A percentile compares a stretch with the other conserved stretches of the same genome.
phyloP scores from a whole-genome alignment of 2,888 invertebrate species.

The Homarus gammarus region DNA sequence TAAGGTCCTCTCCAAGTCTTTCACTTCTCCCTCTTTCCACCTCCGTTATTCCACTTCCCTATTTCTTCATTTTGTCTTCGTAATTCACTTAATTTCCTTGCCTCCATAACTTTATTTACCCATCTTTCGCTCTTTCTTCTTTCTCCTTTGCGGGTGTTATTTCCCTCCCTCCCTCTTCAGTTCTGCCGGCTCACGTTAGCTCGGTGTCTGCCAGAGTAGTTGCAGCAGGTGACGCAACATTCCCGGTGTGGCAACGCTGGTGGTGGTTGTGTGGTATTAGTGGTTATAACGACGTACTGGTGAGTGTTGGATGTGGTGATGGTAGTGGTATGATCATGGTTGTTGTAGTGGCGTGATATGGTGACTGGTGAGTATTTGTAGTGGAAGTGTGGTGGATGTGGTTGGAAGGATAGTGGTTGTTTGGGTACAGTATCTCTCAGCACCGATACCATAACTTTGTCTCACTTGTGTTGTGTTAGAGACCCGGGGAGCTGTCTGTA shows the following conservation, averaged over 20 bases:
- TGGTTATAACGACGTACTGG: neutral
- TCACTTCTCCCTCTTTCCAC: constrained; percentile 23
- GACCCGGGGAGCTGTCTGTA: too few relatives aligned
- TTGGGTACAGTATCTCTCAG: too few relatives aligned
- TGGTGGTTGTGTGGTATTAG: neutral
- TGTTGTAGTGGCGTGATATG: neutral
- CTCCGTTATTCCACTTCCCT: constrained; percentile 31
- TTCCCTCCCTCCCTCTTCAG: neutral
- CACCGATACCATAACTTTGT: too few relatives aligned
- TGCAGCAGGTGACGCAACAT: too few relatives aligned
- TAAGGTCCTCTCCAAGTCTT: neutral
- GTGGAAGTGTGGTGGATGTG: neutral
- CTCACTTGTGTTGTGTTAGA: too few relatives aligned
- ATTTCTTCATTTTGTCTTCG: too few relatives aligned
- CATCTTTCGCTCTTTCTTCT: too few relatives aligned
- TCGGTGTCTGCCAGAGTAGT: too few relatives aligned
- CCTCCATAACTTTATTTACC: too few relatives aligned
- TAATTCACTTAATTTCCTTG: too few relatives aligned
- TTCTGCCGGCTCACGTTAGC: neutral
- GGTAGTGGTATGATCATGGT: neutral
- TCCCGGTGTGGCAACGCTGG: neutral
- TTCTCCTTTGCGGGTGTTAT: too few relatives aligned
- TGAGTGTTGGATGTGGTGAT: neutral
- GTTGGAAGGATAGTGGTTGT: neutral
- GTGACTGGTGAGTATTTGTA: neutral